Evolutionary conservation across 2,888 invertebrate genomes (phyloP), one percentile per base, ranked within the genome.

Genomic region (Caenorhabditis sinica): DNA sequence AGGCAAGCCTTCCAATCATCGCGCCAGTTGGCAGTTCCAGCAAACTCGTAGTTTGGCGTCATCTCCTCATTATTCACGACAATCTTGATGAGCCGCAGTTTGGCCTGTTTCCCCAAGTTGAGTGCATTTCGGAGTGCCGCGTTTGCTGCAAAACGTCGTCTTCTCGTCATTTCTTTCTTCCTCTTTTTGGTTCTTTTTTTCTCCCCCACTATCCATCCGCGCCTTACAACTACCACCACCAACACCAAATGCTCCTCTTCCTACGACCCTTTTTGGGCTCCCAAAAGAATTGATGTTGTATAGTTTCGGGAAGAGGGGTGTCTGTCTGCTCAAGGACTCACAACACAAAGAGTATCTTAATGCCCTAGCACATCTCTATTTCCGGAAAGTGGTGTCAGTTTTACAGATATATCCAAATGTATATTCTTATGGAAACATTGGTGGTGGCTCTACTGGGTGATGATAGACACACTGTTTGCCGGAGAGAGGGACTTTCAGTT

Each of bases 81-180:
- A 82, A 92, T 89, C 83, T 93, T 93, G 86, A 90, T 90, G 73
- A 92, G 85, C 17, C 93, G 89, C 60, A 91, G 86, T 81, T 91
- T 90, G 72, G 90, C 90, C 72, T 88, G 87, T 82, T 92, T 92
- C 63, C 91, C 92, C 69, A 87, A 83, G 72, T 91, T 90, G 87
- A 92, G 92, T 63, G 92, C 91, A 75, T 89, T 88, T 61, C 86
- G 75, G 43, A 92, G 86, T 53, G 90, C 88, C 28, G 84, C 86
- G 86, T 92, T 91, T 28, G 92, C 92, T 92, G 87, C 86, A 92
- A 89, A 71, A 74, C 72, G 60, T 76, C 74, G 43, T 72, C 66
- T 81, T 76, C 45, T 71, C 40, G 79, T 79, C 65, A 56, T 79
- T 71, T 79, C 77, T 71, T 56, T 43, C 28, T 60, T 49, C 28